Evolutionary conservation across 2,113 vertebrate species (phyloP), one percentile per base, ranked within the genome.

Genomic region (Poicephalus meyeri): DNA sequence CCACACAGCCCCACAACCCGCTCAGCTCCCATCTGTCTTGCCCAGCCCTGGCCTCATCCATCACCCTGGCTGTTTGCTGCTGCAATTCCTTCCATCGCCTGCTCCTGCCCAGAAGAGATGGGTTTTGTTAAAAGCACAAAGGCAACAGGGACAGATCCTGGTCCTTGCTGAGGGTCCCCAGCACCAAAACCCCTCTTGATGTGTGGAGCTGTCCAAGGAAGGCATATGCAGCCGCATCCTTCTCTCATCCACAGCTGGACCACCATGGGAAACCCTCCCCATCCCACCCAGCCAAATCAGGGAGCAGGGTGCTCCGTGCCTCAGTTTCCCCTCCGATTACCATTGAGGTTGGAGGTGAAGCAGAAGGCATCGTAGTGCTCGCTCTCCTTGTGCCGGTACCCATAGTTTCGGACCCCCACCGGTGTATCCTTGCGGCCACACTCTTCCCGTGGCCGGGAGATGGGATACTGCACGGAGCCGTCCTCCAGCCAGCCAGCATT

Each of bases 401-500:
- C 99, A 10, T 99, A 99, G 93, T 98, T 99, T 21, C 99, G 98
- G 3, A 99, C 98, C 0, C 99, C 99, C 5, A 98, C 98, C 0
- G 98, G 98, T 3, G 93, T 97, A 73, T 99, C 98, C 80, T 98
- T 98, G 35, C 91, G 97, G 31, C 99, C 99, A 11, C 99, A 99
- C 77, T 98, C 91, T 71, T 99, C 99, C 24, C 99, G 98, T 2
- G 99, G 99, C 86, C 98, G 98, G 83, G 99, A 97, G 96, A 99
- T 99, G 10, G 99, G 99, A 37, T 99, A 99, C 73, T 99, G 99
- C 84, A 99, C 99, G 0, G 99, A 99, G 66, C 99, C 99, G 9
- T 99, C 99, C 44, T 99, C 97, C 93, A 99, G 97, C 99, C 99
- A 99, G 47, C 99, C 99, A 0, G 99, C 99, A 26, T 99, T 99